phyloP scores from a whole-genome alignment of 2,888 invertebrate genomes.

The Hirtodrosophila alboralis region DNA sequence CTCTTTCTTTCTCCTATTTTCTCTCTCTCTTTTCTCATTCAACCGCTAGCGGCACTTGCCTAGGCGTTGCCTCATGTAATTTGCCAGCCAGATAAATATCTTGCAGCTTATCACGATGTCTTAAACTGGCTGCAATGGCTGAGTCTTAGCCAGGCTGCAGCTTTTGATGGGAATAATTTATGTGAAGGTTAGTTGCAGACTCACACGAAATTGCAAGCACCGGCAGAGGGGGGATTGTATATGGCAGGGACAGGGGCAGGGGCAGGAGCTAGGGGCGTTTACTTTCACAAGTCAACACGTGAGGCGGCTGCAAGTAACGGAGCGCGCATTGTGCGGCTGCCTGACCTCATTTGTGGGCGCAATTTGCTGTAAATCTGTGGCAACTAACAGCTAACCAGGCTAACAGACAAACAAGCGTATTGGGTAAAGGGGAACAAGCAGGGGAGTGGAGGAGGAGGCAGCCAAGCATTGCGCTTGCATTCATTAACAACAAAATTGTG shows the following conservation, averaged over 20 bases:
- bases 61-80: slow-evolving; percentile 78
- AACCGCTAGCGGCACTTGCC: slow-evolving; percentile 48
- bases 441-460: slow-evolving; percentile 13
- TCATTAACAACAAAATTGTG: slow-evolving; percentile 77
- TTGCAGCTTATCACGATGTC: slow-evolving; percentile 77
- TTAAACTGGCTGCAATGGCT: slow-evolving; percentile 60
- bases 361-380: slow-evolving; percentile 71
- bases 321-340: slow-evolving; percentile 69
- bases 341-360: slow-evolving; percentile 77
- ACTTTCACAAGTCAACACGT: slow-evolving; percentile 78
- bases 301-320: slow-evolving; percentile 63
- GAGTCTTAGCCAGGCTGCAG: slow-evolving; percentile 39
- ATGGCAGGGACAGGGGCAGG: neutral
- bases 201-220: slow-evolving; percentile 68
- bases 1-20: slow-evolving; percentile 2
- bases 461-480: slow-evolving; percentile 62
- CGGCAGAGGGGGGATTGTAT: slow-evolving; percentile 5
- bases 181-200: slow-evolving; percentile 75
- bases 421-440: too few relatives aligned
- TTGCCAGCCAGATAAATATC: slow-evolving; percentile 75
- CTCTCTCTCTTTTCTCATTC: neutral
- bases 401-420: slow-evolving; percentile 14
- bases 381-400: slow-evolving; percentile 64
- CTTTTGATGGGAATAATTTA: slow-evolving; percentile 76
- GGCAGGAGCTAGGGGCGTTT: slow-evolving; percentile 50